phyloP scores from a whole-genome alignment of 1,140 invertebrate species.

The Cydia strobilella region DNA sequence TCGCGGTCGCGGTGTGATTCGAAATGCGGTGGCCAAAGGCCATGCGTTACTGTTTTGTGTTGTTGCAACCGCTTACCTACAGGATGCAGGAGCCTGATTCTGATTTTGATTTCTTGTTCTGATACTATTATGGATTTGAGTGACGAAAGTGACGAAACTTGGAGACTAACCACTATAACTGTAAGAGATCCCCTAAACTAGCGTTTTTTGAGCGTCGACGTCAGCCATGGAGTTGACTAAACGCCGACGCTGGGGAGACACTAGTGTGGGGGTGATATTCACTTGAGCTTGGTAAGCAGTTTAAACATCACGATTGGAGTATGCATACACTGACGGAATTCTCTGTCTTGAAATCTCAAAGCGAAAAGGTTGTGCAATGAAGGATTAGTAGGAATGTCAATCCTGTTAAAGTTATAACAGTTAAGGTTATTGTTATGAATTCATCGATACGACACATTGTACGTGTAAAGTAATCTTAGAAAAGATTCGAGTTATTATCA shows the following conservation, averaged over 20 bases:
- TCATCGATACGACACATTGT: too few species aligned
- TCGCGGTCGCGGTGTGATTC: constrained; percentile 11
- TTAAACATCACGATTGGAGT: background rate
- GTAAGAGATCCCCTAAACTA: too few species aligned
- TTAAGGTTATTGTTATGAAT: too few species aligned
- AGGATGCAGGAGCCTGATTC: background rate
- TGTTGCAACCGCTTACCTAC: background rate
- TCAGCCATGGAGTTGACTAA: too few species aligned
- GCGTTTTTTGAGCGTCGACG: too few species aligned
- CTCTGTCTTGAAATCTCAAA: background rate
- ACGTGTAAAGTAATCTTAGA: too few species aligned
- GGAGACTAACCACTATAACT: too few species aligned
- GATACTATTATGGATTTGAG: too few species aligned
- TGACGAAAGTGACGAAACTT: too few species aligned
- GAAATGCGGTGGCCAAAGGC: constrained; percentile 4
- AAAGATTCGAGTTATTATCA: too few species aligned
- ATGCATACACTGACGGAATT: background rate
- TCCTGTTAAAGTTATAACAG: background rate
- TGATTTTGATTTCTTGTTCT: background rate
- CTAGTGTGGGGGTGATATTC: too few species aligned
- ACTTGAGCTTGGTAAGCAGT: background rate
- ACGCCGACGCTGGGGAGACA: too few species aligned
- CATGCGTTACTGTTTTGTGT: background rate
- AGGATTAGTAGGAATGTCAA: background rate
- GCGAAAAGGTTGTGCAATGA: background rate